Evolutionary conservation across 2,888 invertebrate genomes (phyloP), one percentile per base, ranked within the genome.

Genomic region (Strigamia maritima): DNA sequence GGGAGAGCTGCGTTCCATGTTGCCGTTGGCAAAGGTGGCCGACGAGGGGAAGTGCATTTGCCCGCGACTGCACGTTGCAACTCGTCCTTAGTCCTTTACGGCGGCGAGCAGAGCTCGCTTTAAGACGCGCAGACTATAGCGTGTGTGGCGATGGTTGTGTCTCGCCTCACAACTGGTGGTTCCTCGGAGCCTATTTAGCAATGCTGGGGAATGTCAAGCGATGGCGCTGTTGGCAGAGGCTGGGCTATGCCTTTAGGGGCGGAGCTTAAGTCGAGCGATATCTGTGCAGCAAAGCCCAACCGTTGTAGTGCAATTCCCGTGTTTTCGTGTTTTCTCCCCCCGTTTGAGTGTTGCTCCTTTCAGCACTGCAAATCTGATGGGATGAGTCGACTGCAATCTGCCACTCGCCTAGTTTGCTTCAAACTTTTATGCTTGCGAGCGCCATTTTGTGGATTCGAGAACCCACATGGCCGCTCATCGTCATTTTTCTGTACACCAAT

Each of bases 21-120:
- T 78, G 38, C 78, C 49, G 76, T 22, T 75, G 76, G 76, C 76
- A 70, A 70, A 70, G 44, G 77, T 77, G 77, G 77, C 38, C 28
- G 65, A 28, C 28, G 79, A 38, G 24, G 79, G 79, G 54, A 79
- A 79, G 60, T 79, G 79, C 79, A 79, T 79, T 31, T 70, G 28
- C 78, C 65, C 22, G 78, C 65, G n/a, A 78, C 78, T 75, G 76
- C 76, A 75, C 76, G n/a, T 74, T 75, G 38, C 70, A 70, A 70
- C 70, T 70, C 70, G 70, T 70, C 70, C 26, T 70, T 70, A 70
- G 70, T 70, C 70, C 70, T 70, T 70, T 70, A 26, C 70, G 70
- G 70, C 70, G 12, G 70, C 70, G 70, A 70, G 70, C 70, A 70
- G 10, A 70, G 70, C 70, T 70, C 70, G 70, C 70, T 24, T 65